A percentile compares a stretch with the other conserved stretches of the same genome.
These are phyloP conservation scores for Athalia cordata DNA, from an alignment of 2,888 invertebrate genomes.

Conservation along the genomic window DNA sequence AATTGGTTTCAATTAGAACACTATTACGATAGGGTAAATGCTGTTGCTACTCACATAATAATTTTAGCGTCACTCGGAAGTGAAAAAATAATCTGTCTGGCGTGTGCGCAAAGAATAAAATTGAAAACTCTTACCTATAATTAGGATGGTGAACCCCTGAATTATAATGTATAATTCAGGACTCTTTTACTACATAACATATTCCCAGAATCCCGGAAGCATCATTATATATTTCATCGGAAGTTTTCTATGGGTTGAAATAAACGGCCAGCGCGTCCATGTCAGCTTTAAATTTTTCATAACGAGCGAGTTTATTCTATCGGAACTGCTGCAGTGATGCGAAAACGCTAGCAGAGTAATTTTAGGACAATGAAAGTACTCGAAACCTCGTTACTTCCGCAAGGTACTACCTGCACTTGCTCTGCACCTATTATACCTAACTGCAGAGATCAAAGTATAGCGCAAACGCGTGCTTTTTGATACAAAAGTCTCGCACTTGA, in stretches of 20 bases:
- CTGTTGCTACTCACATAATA: too few species aligned
- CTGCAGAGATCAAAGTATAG: too few species aligned
- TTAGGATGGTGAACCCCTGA: not conserved
- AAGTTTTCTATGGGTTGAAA: not conserved
- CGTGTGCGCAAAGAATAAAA: not conserved
- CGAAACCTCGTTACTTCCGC: not conserved
- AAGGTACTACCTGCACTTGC: not conserved
- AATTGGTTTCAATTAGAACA: too few species aligned
- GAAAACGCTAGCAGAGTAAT: not conserved
- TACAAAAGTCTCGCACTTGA: too few species aligned
- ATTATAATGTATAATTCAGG: not conserved
- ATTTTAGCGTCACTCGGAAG: too few species aligned
- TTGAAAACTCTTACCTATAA: conserved; percentile 1
- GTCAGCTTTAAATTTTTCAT: conserved; percentile 13
- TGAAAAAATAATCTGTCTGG: too few species aligned
- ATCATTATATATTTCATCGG: conserved; percentile 2
- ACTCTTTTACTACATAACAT: not conserved
- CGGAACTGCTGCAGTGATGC: not conserved
- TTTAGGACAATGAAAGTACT: conserved; percentile 11
- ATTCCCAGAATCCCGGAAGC: not conserved
- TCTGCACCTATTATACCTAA: not conserved
- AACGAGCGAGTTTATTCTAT: not conserved
- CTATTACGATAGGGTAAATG: too few species aligned
- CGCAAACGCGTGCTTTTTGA: too few species aligned
- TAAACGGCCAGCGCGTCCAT: not conserved